A percentile compares a stretch with the other conserved stretches of the same genome.
phyloP scores from a whole-genome alignment of 2,113 vertebrate genomes.

The Macaca mulatta region DNA sequence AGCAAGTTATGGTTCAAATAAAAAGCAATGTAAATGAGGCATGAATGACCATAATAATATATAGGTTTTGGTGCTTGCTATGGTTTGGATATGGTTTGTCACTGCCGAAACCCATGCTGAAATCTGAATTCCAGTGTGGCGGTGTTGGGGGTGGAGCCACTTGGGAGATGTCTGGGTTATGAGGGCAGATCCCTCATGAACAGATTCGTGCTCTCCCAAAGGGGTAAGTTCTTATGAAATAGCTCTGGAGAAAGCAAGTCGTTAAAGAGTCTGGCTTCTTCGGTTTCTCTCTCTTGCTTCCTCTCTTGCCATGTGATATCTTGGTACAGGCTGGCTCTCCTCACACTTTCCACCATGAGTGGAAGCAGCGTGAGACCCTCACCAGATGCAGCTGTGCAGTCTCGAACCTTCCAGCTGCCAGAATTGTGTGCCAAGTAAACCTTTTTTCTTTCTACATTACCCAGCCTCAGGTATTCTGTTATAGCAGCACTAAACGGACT shows the following conservation, averaged over 20 bases:
- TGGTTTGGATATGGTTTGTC: neutral
- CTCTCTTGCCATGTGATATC: neutral
- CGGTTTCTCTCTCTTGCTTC: neutral
- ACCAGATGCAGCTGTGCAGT: neutral
- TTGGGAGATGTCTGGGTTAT: neutral
- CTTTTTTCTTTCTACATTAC: neutral
- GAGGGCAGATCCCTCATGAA: neutral
- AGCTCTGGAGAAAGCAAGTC: neutral
- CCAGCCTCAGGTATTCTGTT: neutral
- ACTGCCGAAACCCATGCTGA: neutral
- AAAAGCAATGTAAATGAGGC: neutral
- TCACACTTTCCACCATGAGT: neutral
- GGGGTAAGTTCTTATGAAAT: neutral
- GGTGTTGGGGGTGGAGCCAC: neutral
- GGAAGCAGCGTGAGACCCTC: neutral
- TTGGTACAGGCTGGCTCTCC: neutral
- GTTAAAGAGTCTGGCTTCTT: neutral
- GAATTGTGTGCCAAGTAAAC: neutral
- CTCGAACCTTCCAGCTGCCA: neutral
- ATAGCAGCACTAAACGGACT: neutral
- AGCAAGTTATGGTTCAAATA: neutral
- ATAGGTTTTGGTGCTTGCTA: fast-evolving
- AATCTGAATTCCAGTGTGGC: neutral
- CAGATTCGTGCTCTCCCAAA: neutral
- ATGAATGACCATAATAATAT: fast-evolving